Percentiles rank a stretch among this genome's conserved stretches.
phyloP scores from a whole-genome alignment of 1,140 invertebrate species.

The Pachypeltis micranthus region DNA sequence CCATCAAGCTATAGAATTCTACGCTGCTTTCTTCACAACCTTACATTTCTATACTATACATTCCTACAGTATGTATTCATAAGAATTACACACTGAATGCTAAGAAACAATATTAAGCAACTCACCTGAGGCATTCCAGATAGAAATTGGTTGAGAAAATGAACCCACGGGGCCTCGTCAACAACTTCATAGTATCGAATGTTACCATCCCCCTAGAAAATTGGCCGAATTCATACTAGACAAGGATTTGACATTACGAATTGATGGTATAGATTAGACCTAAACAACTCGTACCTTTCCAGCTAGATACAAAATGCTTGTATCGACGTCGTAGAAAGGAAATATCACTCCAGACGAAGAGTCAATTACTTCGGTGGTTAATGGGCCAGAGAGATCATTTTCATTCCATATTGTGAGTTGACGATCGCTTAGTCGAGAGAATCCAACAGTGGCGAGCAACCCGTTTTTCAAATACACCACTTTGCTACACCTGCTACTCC shows the following conservation, averaged over 20 bases:
- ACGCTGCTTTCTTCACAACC: not conserved
- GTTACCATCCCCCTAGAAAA: conserved; percentile 72
- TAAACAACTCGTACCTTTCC: conserved; percentile 69
- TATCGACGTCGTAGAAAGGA: conserved; percentile 87
- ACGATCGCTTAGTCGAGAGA: conserved; percentile 77
- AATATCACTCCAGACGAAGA: conserved; percentile 85
- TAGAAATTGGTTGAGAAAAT: conserved; percentile 85
- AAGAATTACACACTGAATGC: too few species aligned
- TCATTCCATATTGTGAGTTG: conserved; percentile 83
- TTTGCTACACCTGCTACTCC: conserved; percentile 70
- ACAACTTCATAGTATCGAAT: conserved; percentile 90
- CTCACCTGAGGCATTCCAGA: conserved; percentile 71
- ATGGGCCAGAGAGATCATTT: conserved; percentile 59
- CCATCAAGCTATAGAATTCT: too few species aligned
- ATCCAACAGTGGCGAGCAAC: conserved; percentile 75
- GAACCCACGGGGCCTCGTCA: conserved; percentile 68
- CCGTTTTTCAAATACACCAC: conserved; percentile 75
- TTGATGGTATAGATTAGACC: not conserved
- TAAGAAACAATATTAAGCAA: conserved; percentile 1
- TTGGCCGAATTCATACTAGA: not conserved
- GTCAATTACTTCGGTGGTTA: conserved; percentile 73
- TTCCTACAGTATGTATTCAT: too few species aligned
- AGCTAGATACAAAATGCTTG: conserved; percentile 69
- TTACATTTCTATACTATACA: too few species aligned
- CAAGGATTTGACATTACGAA: not conserved